phyloP scores from a whole-genome alignment of 2,888 invertebrate species.

The Folsomia candida region DNA sequence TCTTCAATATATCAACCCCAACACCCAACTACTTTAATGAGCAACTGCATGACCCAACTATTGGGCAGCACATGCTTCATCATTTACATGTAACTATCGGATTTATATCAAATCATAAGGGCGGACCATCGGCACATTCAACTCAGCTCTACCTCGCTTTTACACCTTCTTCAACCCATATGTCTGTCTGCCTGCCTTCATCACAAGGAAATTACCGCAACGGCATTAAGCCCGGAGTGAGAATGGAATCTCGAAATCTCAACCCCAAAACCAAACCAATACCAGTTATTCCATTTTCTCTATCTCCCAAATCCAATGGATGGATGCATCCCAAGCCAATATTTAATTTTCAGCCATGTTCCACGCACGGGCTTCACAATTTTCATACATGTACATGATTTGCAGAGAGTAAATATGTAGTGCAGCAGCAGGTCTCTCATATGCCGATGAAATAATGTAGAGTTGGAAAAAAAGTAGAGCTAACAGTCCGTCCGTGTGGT shows the following conservation, averaged over 20 bases:
- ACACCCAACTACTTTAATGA: conserved; percentile 44
- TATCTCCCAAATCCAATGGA: neutral
- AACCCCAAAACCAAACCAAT: neutral
- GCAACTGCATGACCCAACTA: conserved; percentile 29
- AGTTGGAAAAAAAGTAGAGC: neutral
- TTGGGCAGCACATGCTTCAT: conserved; percentile 24
- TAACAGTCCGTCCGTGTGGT: neutral
- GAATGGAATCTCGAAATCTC: conserved; percentile 6
- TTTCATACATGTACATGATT: neutral
- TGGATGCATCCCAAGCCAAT: neutral
- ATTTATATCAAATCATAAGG: conserved; percentile 44
- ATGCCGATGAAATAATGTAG: neutral
- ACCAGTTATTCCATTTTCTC: neutral
- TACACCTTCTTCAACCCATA: neutral
- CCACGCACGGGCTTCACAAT: neutral
- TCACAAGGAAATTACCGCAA: conserved; percentile 3
- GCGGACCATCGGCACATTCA: conserved; percentile 26
- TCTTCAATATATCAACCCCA: conserved; percentile 38
- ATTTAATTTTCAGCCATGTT: neutral
- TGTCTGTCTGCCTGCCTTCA: too few relatives aligned
- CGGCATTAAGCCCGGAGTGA: neutral
- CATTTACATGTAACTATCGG: conserved; percentile 12
- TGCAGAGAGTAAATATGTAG: neutral
- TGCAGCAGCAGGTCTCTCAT: neutral
- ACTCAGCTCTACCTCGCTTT: neutral